Evolutionary conservation across 2,888 invertebrate genomes (phyloP).

Genomic region (Drosophila histrio): DNA sequence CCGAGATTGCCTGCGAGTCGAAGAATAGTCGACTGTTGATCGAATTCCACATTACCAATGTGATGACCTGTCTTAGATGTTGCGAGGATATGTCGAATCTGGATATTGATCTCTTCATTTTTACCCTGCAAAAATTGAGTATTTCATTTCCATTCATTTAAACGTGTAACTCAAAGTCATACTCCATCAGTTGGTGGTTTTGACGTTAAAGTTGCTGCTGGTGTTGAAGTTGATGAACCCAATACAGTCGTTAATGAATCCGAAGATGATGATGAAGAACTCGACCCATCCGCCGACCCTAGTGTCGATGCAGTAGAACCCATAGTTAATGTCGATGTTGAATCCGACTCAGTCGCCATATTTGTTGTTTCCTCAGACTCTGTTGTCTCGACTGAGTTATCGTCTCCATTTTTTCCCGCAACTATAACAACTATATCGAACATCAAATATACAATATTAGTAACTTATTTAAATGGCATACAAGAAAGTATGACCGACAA

Average conservation of each 20-base stretch:
- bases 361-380: too few relatives aligned
- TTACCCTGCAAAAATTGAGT: not conserved
- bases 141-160: not conserved
- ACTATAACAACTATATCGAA: not conserved
- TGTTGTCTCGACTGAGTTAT: too few relatives aligned
- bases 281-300: too few relatives aligned
- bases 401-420: not conserved
- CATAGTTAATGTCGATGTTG: not conserved
- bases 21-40: not conserved
- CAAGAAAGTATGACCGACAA: slow-evolving; percentile 23
- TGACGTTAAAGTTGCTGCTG: not conserved
- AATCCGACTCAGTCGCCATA: too few relatives aligned
- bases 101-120: not conserved
- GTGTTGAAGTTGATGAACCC: too few relatives aligned
- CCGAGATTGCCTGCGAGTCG: not conserved
- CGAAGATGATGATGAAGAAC: not conserved
- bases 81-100: slow-evolving; percentile 7
- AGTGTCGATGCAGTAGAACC: too few relatives aligned
- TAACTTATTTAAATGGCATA: too few relatives aligned
- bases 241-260: not conserved
- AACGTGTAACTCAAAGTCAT: not conserved
- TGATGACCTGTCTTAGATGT: slow-evolving; percentile 11
- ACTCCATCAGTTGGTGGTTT: slow-evolving; percentile 4
- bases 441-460: too few relatives aligned
- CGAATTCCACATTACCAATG: slow-evolving; percentile 28